Evolutionary conservation across 2,113 vertebrate species (phyloP).

Genomic region (Boulengeromyrus knoepffleri): DNA sequence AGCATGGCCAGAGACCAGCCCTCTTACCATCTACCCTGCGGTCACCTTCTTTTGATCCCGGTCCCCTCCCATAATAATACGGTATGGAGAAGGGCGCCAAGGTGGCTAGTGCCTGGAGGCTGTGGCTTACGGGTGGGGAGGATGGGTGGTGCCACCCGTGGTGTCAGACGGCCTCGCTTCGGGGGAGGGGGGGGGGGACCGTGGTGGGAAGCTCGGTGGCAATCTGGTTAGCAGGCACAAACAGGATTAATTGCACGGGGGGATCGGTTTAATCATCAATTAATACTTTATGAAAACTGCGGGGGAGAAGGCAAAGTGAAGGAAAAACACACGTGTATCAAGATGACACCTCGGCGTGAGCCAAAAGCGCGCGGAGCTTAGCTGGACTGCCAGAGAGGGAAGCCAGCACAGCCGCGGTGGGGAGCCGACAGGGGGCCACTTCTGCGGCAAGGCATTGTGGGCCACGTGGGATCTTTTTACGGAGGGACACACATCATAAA

Average conservation of each 20-base stretch:
- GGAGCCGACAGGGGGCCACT: not conserved
- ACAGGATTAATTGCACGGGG: slow-evolving; percentile 9
- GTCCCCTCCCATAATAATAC: not conserved
- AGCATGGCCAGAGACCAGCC: not conserved
- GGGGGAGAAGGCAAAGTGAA: not conserved
- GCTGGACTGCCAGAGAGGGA: not conserved
- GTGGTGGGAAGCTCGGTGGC: not conserved
- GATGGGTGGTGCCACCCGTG: not conserved
- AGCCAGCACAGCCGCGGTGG: not conserved
- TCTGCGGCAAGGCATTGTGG: not conserved
- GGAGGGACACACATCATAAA: not conserved
- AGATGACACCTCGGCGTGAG: not conserved
- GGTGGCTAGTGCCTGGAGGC: not conserved
- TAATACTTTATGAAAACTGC: slow-evolving; percentile 13
- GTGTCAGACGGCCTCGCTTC: not conserved
- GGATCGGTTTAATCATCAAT: slow-evolving; percentile 8
- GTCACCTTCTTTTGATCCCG: not conserved
- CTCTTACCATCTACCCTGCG: not conserved
- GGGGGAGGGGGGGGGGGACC: not conserved
- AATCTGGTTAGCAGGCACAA: slow-evolving; percentile 14
- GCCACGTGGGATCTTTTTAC: not conserved
- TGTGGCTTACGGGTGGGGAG: not conserved
- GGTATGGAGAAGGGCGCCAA: not conserved
- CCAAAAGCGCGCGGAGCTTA: not conserved
- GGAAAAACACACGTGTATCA: not conserved